Conservation (phyloP, 2,888 invertebrate genomes). For the Trachelus iudaicus region DNA sequence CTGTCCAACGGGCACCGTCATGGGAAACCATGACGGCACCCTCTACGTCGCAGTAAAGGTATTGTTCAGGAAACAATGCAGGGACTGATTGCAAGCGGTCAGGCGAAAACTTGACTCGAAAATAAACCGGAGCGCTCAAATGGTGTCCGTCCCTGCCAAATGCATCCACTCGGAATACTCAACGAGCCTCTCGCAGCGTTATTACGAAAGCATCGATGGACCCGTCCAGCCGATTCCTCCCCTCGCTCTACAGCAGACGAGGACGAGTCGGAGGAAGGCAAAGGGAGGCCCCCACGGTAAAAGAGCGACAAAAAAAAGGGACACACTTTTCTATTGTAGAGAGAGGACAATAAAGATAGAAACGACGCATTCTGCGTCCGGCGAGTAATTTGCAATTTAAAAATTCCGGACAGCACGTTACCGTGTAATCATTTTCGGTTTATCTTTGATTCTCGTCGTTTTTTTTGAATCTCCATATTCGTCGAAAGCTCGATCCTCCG, state of each 20-base stretch:
- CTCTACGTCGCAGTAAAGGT: slow-evolving; percentile 40
- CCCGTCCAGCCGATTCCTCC: slow-evolving; percentile 6
- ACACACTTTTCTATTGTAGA: too few species aligned
- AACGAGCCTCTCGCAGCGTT: slow-evolving; percentile 21
- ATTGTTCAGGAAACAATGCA: slow-evolving; percentile 56
- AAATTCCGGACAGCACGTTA: too few species aligned
- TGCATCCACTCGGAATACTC: slow-evolving; percentile 46
- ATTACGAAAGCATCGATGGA: neutral
- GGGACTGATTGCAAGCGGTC: slow-evolving; percentile 57
- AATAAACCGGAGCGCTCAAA: slow-evolving; percentile 55
- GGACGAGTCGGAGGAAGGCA: neutral
- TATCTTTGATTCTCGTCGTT: neutral
- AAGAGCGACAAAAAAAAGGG: neutral
- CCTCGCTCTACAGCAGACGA: neutral
- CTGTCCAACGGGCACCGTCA: neutral
- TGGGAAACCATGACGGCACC: neutral
- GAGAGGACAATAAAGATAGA: too few species aligned
- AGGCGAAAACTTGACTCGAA: slow-evolving; percentile 57
- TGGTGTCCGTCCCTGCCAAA: slow-evolving; percentile 47
- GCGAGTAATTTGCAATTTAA: too few species aligned
- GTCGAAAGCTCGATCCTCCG: neutral
- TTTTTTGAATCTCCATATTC: neutral
- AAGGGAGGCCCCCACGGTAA: neutral
- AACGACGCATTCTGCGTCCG: neutral
- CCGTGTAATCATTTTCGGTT: neutral